Percentiles rank a stretch among this genome's conserved stretches.
phyloP scores from a whole-genome alignment of 2,797 vertebrate species.

The Tapirus indicus region DNA sequence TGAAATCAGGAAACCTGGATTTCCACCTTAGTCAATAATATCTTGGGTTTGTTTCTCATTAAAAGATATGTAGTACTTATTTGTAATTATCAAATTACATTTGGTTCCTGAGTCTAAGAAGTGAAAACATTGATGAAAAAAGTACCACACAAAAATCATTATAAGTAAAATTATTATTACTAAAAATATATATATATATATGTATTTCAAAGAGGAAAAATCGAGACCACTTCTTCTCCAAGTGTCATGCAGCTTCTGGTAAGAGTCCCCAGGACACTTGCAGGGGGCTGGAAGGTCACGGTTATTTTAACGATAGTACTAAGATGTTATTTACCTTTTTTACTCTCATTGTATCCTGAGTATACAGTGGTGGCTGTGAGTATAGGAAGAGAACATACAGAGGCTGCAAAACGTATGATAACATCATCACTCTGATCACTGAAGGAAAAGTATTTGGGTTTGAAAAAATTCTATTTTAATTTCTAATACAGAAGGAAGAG shows the following conservation, averaged over 20 bases:
- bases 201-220: conserved; percentile 5
- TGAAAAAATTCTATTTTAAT: neutral
- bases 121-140: neutral
- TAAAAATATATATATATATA: neutral
- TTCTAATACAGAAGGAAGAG: neutral
- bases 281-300: neutral
- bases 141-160: conserved; percentile 27
- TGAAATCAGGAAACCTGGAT: neutral
- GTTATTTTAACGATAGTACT: neutral
- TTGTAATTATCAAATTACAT: conserved; percentile 61
- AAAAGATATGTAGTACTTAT: neutral
- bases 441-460: neutral
- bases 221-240: neutral
- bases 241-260: neutral
- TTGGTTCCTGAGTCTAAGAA: conserved; percentile 16
- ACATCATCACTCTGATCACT: neutral
- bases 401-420: neutral
- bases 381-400: neutral
- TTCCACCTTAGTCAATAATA: neutral
- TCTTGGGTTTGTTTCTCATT: neutral
- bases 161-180: neutral
- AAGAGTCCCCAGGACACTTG: neutral
- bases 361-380: neutral
- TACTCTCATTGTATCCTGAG: neutral
- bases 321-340: neutral